Base-by-base conservation (phyloP, 1,140 invertebrate genomes). In the Cydia pomonella region DNA sequence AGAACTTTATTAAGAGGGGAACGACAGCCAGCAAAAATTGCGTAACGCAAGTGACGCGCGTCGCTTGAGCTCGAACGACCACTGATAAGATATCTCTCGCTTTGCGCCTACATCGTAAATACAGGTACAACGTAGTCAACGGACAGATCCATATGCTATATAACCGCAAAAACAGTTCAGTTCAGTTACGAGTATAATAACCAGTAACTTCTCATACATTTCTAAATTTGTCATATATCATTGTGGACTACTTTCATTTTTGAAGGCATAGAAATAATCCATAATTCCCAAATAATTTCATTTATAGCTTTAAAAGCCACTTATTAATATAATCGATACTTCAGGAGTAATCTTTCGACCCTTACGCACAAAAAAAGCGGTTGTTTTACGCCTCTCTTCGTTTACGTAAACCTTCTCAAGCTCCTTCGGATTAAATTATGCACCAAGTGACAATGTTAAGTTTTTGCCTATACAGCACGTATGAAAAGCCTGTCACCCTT, bases 391-490 rank as follows among this genome's bases (percentile, higher is more conserved):
- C 62, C 7, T 63, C 23, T 5, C 23, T 25, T 25, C 6, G 6
- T 18, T 18, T n/a, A 18, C n/a, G n/a, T n/a, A n/a, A n/a, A n/a
- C n/a, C n/a, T n/a, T n/a, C n/a, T n/a, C 0, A n/a, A 12, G 29
- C 6, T 23, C 2, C 64, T 33, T 10, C 41, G 16, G 64, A 38
- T 69, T 41, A 69, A 59, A 69, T 69, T 41, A 69, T 33, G 25
- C 6, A 38, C 29, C 64, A 33, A 64, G 53, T 23, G 0, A 59
- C 53, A 59, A 59, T 23, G 53, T 59, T 69, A 41, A 69, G 64
- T 69, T 69, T 69, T 69, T 69, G 64, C 33, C 64, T 33, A 18
- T 18, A 69, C 64, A 69, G n/a, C 64, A 33, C 29, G 27, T 69
- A 33, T 69, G 64, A 69, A 69, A 69, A 33, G 27, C 27, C 64